Conservation (phyloP, 2,113 vertebrate species). For the Chrysemys picta region DNA sequence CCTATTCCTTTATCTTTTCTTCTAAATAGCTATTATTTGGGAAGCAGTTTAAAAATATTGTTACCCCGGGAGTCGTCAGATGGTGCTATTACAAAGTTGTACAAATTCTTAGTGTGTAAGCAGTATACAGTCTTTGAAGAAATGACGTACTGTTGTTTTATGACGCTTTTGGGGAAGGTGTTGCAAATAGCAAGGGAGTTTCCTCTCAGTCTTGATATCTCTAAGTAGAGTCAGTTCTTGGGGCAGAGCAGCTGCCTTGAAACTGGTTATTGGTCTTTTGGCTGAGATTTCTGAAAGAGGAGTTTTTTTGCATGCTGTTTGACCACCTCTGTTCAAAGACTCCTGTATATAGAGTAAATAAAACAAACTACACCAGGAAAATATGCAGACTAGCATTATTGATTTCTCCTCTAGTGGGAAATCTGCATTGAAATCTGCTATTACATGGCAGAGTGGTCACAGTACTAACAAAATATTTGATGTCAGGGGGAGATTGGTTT, state of each 20-base stretch:
- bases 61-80: background rate
- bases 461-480: background rate
- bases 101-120: background rate
- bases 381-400: background rate
- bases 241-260: background rate
- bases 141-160: conserved; percentile 40
- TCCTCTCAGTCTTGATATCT: background rate
- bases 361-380: conserved; percentile 34
- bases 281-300: conserved; percentile 36
- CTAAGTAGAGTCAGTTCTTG: background rate
- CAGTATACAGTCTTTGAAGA: conserved; percentile 26
- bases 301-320: conserved; percentile 9
- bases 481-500: background rate
- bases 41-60: background rate
- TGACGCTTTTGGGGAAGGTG: conserved; percentile 41
- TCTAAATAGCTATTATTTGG: background rate
- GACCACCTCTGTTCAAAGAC: background rate
- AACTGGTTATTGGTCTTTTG: conserved; percentile 35
- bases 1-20: background rate
- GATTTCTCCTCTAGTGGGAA: background rate
- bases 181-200: conserved; percentile 17
- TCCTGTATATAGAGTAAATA: conserved; percentile 2
- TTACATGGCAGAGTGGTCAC: background rate
- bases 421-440: background rate
- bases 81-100: background rate